A percentile compares a stretch with the other conserved stretches of the same genome.
phyloP scores from a whole-genome alignment of 2,888 invertebrate genomes.

The Epirrhoe tristata region DNA sequence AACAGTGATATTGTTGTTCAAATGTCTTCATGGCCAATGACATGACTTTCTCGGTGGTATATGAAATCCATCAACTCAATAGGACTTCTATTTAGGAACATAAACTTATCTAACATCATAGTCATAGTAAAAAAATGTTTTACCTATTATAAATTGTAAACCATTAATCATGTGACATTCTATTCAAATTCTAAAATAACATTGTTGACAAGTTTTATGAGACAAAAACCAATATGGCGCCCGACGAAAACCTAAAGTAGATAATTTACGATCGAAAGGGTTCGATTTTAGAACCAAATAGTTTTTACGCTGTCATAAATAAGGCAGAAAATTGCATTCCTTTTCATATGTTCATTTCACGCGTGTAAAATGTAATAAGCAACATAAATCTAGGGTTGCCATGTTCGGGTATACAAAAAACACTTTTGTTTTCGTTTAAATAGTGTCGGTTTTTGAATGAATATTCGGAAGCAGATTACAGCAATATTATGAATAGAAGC shows the following conservation, averaged over 20 bases:
- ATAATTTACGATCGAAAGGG: conserved; percentile 80
- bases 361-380: conserved; percentile 81
- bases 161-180: conserved; percentile 31
- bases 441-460: conserved; percentile 56
- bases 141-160: conserved; percentile 8
- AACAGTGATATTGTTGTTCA: conserved; percentile 43
- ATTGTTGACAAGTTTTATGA: conserved; percentile 69
- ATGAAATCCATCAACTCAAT: background rate
- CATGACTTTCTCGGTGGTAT: background rate
- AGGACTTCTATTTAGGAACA: background rate
- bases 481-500: conserved; percentile 75
- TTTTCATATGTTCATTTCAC: conserved; percentile 73
- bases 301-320: conserved; percentile 62
- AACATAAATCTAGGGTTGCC: conserved; percentile 74
- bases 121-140: background rate
- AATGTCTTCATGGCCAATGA: conserved; percentile 53
- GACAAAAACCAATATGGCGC: conserved; percentile 77
- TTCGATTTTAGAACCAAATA: conserved; percentile 58
- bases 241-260: conserved; percentile 74
- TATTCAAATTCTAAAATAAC: conserved; percentile 37
- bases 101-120: background rate
- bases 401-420: conserved; percentile 35
- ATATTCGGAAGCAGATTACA: conserved; percentile 60
- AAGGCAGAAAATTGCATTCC: conserved; percentile 72
- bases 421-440: conserved; percentile 31